A percentile compares a stretch with the other conserved stretches of the same genome.
Evolutionary conservation across 2,888 invertebrate genomes (phyloP).

Genomic region (Dusona sp.): DNA sequence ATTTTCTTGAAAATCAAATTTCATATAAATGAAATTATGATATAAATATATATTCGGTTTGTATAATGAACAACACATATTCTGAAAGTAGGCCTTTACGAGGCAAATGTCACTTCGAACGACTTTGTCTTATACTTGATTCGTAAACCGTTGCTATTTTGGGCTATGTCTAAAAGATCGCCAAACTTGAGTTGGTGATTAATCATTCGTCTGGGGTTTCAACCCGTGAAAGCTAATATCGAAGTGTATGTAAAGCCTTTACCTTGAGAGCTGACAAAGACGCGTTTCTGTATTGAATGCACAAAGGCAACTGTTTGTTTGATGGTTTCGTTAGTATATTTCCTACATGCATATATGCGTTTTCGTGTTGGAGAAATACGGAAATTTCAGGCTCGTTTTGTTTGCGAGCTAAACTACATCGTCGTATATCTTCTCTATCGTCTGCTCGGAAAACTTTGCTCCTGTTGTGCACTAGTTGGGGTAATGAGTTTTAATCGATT

Average conservation of each 20-base stretch:
- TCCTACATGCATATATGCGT: neutral
- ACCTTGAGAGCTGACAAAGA: constrained; percentile 61
- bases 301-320: constrained; percentile 47
- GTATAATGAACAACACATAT: neutral
- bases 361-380: neutral
- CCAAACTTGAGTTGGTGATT: constrained; percentile 47
- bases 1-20: constrained; percentile 34
- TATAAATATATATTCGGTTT: neutral
- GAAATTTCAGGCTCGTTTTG: constrained; percentile 5
- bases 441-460: constrained; percentile 4
- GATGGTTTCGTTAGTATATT: constrained; percentile 26
- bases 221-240: constrained; percentile 69
- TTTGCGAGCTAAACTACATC: constrained; percentile 21
- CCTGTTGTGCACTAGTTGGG: neutral
- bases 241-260: constrained; percentile 58
- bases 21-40: constrained; percentile 38
- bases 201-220: constrained; percentile 71
- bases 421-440: neutral
- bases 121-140: constrained; percentile 59
- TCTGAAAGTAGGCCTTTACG: constrained; percentile 14
- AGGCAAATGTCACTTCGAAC: constrained; percentile 71
- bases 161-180: constrained; percentile 4
- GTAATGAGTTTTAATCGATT: neutral
- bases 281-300: constrained; percentile 41
- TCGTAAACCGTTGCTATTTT: constrained; percentile 9